Base-by-base conservation (phyloP, 2,888 invertebrate species). In the Apotomis turbidana region DNA sequence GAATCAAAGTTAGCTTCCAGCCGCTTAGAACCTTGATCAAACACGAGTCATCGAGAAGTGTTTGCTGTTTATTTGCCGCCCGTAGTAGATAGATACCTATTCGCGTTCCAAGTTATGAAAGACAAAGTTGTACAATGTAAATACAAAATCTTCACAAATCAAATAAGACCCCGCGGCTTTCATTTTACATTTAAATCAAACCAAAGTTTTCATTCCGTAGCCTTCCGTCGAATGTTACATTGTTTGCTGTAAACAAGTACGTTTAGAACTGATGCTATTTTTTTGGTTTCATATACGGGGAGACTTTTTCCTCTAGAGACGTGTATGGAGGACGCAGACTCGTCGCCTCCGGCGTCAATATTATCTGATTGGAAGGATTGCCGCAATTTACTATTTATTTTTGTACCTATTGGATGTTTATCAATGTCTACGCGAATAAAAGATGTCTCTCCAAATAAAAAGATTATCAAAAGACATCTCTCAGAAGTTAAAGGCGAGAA, bases 171-270 rank as follows among this genome's bases (percentile, higher is more conserved):
- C 44, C 49, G 57, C 61, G 41, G 55, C 27, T 51, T 67, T 61
- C 66, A 67, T 71, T 67, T 67, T 71, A 71, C 66, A 71, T 71
- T 71, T 71, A 71, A 71, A 71, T 71, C 52, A 71, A 67, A 15
- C 54, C n/a, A 38, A 71, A 66, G 60, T 71, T 71, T 69, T 54
- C 59, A 70, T 59, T 64, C 59, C 52, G 52, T 44, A 54, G 61
- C 55, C 54, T 55, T 57, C 57, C 49, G 27, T 46, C 49, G 61
- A 71, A 67, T 67, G 49, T 55, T 46, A 55, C 60, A 60, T 49
- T 61, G 60, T 67, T 13, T 46, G 55, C 58, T 10, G 57, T 9
- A 58, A 58, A 67, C 58, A 67, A 12, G n/a, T 6, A 27, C 3
- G 15, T 55, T 15, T 6, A 4, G 15, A 57, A n/a, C 36, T 36